Percentiles rank a stretch among this genome's conserved stretches.
Evolutionary conservation across 2,797 vertebrate genomes (phyloP).

Genomic region (Lacerta agilis): DNA sequence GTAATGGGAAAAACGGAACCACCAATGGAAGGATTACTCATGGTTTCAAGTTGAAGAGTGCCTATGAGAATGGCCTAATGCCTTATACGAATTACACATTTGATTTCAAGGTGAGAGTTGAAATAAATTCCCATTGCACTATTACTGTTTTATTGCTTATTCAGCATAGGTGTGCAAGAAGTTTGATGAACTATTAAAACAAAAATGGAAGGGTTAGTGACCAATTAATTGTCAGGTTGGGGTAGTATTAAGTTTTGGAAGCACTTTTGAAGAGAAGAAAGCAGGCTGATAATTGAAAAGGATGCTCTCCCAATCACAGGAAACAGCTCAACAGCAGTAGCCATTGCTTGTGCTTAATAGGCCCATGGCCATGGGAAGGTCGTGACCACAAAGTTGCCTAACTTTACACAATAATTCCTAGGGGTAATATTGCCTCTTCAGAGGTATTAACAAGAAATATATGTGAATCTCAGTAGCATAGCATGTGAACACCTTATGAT

Average conservation of each 20-base stretch:
- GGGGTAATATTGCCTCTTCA: background rate
- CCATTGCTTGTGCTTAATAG: background rate
- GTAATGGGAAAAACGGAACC: conserved; percentile 94
- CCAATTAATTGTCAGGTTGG: background rate
- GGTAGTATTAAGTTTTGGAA: background rate
- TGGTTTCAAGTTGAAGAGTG: conserved; percentile 97
- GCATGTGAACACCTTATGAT: background rate
- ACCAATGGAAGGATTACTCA: conserved; percentile 97
- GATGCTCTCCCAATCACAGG: background rate
- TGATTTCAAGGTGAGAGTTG: conserved; percentile 88
- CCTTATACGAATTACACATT: conserved; percentile 98
- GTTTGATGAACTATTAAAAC: background rate
- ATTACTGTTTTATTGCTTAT: background rate
- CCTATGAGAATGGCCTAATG: conserved; percentile 97
- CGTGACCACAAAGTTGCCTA: background rate
- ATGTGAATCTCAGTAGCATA: background rate
- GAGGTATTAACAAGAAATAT: background rate
- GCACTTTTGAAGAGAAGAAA: background rate
- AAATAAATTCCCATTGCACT: background rate
- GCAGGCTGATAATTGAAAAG: background rate
- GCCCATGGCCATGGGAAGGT: background rate
- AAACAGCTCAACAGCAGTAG: background rate
- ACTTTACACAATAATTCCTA: background rate
- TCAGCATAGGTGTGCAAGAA: background rate
- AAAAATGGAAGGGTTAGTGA: background rate